Evolutionary conservation across 2,113 vertebrate species (phyloP), one percentile per base, ranked within the genome.

Genomic region (Caracal caracal): DNA sequence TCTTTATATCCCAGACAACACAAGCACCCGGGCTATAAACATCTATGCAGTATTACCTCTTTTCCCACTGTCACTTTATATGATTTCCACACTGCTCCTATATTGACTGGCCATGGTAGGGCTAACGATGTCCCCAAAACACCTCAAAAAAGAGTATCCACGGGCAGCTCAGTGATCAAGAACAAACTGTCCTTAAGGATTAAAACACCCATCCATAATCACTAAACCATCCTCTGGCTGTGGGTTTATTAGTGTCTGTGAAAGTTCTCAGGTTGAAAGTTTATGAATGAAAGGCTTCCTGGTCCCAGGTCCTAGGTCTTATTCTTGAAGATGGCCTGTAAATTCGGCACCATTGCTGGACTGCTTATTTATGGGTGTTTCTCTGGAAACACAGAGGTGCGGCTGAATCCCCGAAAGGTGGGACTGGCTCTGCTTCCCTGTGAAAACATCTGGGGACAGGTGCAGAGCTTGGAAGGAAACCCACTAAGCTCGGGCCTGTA

Each of bases 401-500:
- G 6, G 68, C 47, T 10, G 7, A 28, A 1, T 8, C 86, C 51
- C 88, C 28, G 7, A 40, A 63, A 65, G 35, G 10, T 22, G 20
- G 24, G 10, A 1, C 33, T 22, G 76, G 17, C 63, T 93, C 75
- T 12, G 28, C 30, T 28, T 40, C 63, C 7, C 59, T 16, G 1
- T 33, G 20, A 68, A 47, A 65, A 20, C 35, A 15, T 73, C 22
- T 13, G 6, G 1, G n/a, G 40, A 10, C 13, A 7, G 20, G 43
- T 76, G 19, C 40, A 47, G 56, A 6, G 8, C 59, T 61, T 6
- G 13, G 37, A 70, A 47, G 56, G 61, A 90, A 93, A 6, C 53
- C 47, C 28, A 15, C 5, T 0, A 4, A 30, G 26, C 7, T 24
- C 24, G 2, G 9, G n/a, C 85, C 11, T 1, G 4, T 2, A 17